These are phyloP conservation scores for Hippocampus mohnikei DNA, from an alignment of 2,113 vertebrate genomes.

Conservation along the genomic window DNA sequence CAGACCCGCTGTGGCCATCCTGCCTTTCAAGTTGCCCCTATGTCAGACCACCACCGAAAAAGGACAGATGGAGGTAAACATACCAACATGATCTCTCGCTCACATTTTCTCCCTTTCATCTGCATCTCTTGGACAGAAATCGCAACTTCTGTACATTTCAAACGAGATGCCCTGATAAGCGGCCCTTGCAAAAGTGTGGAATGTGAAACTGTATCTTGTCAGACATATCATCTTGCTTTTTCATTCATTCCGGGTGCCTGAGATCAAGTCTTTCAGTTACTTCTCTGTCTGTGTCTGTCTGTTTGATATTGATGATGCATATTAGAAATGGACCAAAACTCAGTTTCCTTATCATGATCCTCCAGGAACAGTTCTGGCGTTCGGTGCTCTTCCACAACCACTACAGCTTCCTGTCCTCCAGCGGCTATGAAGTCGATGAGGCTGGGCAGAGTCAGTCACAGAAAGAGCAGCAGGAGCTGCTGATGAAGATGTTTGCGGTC, in stretches of 20 bases:
- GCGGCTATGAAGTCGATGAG: slow-evolving; percentile 84
- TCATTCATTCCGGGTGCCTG: not conserved
- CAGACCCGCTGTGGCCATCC: slow-evolving; percentile 84
- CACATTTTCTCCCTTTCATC: not conserved
- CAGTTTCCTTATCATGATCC: not conserved
- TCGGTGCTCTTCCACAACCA: slow-evolving; percentile 86
- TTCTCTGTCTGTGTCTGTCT: not conserved
- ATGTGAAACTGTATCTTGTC: not conserved
- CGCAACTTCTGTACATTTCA: not conserved
- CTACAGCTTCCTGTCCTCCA: slow-evolving; percentile 81
- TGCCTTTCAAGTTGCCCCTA: slow-evolving; percentile 86
- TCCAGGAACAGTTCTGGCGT: slow-evolving; percentile 92
- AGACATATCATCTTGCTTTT: not conserved
- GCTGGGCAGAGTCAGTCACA: slow-evolving; percentile 71
- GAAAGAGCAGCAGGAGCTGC: slow-evolving; percentile 89
- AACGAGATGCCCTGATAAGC: not conserved
- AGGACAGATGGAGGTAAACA: slow-evolving; percentile 93
- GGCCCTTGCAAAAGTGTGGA: not conserved
- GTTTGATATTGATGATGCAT: not conserved
- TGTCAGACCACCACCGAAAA: slow-evolving; percentile 92
- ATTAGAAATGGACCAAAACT: not conserved
- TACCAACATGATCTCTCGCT: not conserved
- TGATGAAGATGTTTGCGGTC: slow-evolving; percentile 98
- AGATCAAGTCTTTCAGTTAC: not conserved
- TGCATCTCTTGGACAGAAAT: not conserved